Base-by-base conservation (phyloP, 2,888 invertebrate genomes). In the Sarcophaga carnaria region DNA sequence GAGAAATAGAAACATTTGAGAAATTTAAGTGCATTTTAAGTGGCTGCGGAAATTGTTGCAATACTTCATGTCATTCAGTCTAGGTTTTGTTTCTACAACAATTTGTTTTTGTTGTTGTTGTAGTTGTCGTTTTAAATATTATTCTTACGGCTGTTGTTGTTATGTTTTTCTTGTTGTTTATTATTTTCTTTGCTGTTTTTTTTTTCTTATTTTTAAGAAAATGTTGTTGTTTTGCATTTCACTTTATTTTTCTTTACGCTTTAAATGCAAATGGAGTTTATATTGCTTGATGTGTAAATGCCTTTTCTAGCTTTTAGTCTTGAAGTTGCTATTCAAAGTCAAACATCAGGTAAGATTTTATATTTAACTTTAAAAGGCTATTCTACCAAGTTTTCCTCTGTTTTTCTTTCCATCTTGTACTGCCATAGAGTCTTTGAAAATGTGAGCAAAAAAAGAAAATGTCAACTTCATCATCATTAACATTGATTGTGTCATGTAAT, bases 11-110 rank as follows among this genome's bases (percentile, higher is more conserved):
- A 86, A 80, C 76, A 80, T 76, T 86, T 80, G 72, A 77, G 69
- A 78, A 80, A 80, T 75, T 85, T 78, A 88, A 88, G 88, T 88
- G 88, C 88, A 85, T 85, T 88, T 85, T 88, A 88, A 88, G 88
- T 88, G 85, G 88, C 88, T 83, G 85, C 85, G 85, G 83, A 85
- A 85, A 88, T 86, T 83, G 86, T 77, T 83, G 80, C 83, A 83
- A 80, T 86, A 83, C 80, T 80, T 80, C 67, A 80, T 76, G 79
- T 77, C 76, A 84, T 63, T 64, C 77, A 83, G 27, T 54, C 54
- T 54, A 17, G 14, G 54, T 54, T 37, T 37, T 37, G 1, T 37
- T 37, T 10, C 37, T 37, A 37, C 37, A 37, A 37, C 37, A 37
- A 37, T 37, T 66, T 76, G 84, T 71, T 75, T 66, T 84, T 75